phyloP scores from a whole-genome alignment of 2,888 invertebrate genomes.

The Polyploca ridens region DNA sequence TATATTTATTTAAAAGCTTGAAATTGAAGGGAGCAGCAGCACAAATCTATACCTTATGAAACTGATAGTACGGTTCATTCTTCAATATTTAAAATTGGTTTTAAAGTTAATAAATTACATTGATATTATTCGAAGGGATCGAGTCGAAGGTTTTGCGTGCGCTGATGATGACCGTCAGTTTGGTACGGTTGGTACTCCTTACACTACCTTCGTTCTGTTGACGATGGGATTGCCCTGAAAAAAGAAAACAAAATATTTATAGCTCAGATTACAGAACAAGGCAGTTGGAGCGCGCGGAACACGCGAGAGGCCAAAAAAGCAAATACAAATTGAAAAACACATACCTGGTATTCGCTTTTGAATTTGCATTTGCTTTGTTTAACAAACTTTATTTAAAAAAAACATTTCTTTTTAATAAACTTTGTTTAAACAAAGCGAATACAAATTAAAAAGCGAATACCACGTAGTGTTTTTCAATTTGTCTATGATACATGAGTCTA shows the following conservation, averaged over 20 bases:
- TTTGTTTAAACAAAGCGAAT: too few species aligned
- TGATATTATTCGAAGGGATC: background rate
- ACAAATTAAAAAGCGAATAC: too few species aligned
- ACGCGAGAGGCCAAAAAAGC: too few species aligned
- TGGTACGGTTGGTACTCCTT: slow-evolving; percentile 14
- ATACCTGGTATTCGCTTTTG: too few species aligned
- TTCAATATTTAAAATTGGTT: slow-evolving; percentile 1
- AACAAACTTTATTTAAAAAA: too few species aligned
- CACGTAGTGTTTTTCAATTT: too few species aligned
- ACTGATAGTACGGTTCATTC: background rate
- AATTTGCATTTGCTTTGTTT: too few species aligned
- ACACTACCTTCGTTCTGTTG: slow-evolving; percentile 33
- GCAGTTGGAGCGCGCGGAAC: too few species aligned
- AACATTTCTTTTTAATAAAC: too few species aligned
- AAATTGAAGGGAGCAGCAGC: background rate
- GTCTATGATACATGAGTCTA: too few species aligned
- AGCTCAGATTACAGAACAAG: too few species aligned
- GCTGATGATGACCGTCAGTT: slow-evolving; percentile 1
- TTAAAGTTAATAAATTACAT: background rate
- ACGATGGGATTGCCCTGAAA: slow-evolving; percentile 63
- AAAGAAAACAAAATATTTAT: slow-evolving; percentile 31
- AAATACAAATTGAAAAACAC: too few species aligned
- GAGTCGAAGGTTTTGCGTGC: background rate
- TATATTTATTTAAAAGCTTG: background rate
- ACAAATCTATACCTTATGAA: background rate